Conservation (phyloP, 2,113 vertebrate species). For the Hyperopisus bebe region DNA sequence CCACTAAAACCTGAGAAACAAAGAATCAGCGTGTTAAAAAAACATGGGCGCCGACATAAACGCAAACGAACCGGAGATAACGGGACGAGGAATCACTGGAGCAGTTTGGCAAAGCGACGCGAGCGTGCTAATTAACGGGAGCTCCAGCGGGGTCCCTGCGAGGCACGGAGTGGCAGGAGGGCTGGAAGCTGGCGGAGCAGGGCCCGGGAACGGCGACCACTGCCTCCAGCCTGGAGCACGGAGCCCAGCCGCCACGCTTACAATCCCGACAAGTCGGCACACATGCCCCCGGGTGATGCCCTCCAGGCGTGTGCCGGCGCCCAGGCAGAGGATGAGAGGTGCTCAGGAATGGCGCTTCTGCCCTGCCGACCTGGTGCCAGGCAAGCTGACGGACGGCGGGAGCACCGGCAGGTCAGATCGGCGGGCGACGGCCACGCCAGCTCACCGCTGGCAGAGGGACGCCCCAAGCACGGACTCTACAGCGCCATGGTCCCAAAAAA, state of each 20-base stretch:
- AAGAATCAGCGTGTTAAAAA: constrained; percentile 3
- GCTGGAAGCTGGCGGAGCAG: constrained; percentile 16
- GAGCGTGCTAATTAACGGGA: constrained; percentile 36
- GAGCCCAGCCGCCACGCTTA: background rate
- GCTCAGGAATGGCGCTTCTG: background rate
- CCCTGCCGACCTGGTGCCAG: background rate
- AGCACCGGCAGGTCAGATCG: constrained; percentile 34
- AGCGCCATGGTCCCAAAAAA: background rate
- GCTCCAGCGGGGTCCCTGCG: constrained; percentile 24
- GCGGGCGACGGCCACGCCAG: constrained; percentile 31
- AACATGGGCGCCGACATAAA: background rate
- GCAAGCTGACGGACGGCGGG: background rate
- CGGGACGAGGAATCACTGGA: constrained; percentile 14
- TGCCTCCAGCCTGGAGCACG: background rate
- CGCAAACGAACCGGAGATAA: constrained; percentile 29
- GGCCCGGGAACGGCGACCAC: background rate
- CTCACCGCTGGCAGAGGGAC: constrained; percentile 27
- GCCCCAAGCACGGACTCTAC: constrained; percentile 28
- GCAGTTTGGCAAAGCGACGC: constrained; percentile 33
- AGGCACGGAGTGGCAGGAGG: constrained; percentile 8
- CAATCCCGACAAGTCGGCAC: background rate
- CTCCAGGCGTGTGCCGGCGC: background rate
- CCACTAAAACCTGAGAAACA: background rate
- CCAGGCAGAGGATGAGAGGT: background rate
- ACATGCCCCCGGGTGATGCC: background rate